Evolutionary conservation across 1,140 invertebrate genomes (phyloP).

Genomic region (Aphelenchoides besseyi): DNA sequence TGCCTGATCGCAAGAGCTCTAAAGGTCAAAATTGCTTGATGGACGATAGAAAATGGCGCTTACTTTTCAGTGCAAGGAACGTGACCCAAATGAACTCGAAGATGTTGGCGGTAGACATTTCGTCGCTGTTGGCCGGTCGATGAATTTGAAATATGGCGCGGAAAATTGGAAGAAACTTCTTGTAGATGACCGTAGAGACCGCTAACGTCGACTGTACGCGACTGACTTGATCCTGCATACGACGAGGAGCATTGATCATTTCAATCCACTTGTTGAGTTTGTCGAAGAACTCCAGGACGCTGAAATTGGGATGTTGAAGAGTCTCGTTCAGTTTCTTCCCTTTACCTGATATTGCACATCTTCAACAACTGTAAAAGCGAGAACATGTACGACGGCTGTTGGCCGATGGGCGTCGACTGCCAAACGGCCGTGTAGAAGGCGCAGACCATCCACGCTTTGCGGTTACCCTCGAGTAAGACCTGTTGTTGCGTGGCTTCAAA

Average conservation of each 20-base stretch:
- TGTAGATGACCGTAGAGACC: constrained; percentile 87
- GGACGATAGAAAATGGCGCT: constrained; percentile 10
- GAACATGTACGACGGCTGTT: constrained; percentile 43
- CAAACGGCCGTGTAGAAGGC: constrained; percentile 50
- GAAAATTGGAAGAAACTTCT: constrained; percentile 86
- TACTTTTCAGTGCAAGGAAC: constrained; percentile 55
- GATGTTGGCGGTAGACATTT: constrained; percentile 26
- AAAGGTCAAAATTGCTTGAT: constrained; percentile 17
- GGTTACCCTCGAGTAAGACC: constrained; percentile 45
- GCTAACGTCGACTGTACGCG: constrained; percentile 85
- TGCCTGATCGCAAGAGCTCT: constrained; percentile 36
- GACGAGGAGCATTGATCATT: constrained; percentile 81
- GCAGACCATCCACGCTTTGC: constrained; percentile 48
- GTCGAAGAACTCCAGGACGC: constrained; percentile 86
- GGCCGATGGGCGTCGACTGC: constrained; percentile 51
- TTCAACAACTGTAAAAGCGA: constrained; percentile 42
- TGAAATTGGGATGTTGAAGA: constrained; percentile 68
- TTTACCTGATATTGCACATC: constrained; percentile 43
- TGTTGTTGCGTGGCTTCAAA: constrained; percentile 47
- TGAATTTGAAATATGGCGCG: constrained; percentile 54
- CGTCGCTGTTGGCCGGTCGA: not conserved
- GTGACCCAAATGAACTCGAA: constrained; percentile 53
- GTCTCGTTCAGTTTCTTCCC: not conserved
- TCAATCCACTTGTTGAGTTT: constrained; percentile 94
- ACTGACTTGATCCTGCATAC: constrained; percentile 80